phyloP scores from a whole-genome alignment of 2,888 invertebrate genomes.

The Napeogenes sylphis region DNA sequence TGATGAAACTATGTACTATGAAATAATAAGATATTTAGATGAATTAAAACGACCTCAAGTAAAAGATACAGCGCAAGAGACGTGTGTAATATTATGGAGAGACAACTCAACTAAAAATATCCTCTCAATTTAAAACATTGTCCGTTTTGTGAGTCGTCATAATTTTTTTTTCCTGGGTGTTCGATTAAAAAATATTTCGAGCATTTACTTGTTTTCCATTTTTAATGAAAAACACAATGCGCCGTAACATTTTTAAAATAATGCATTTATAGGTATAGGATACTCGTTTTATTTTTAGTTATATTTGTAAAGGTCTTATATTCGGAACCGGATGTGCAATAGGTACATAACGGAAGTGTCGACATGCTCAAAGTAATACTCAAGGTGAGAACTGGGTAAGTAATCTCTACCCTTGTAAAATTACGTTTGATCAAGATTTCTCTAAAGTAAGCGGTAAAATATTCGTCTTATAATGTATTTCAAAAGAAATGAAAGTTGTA shows the following conservation, averaged over 20 bases:
- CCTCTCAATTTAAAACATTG: no score
- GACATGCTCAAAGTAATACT: constrained; percentile 24
- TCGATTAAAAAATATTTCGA: no score
- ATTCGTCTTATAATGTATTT: no score
- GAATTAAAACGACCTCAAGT: not conserved
- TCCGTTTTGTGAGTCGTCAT: no score
- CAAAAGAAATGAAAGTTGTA: no score
- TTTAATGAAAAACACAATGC: no score
- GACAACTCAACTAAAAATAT: no score
- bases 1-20: constrained; percentile 22
- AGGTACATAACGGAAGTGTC: constrained; percentile 28
- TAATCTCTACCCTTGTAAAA: constrained; percentile 27
- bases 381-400: constrained; percentile 25
- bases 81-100: no score
- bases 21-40: not conserved
- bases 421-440: constrained; percentile 28
- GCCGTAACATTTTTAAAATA: no score
- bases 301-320: constrained; percentile 9
- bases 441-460: constrained; percentile 6
- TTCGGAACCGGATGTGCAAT: constrained; percentile 33
- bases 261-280: not conserved
- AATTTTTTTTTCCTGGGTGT: no score
- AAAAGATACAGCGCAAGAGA: not conserved
- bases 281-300: not conserved
- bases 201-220: no score